Evolutionary conservation across 2,888 invertebrate genomes (phyloP), one percentile per base, ranked within the genome.

Genomic region (Herminia tarsipennalis): DNA sequence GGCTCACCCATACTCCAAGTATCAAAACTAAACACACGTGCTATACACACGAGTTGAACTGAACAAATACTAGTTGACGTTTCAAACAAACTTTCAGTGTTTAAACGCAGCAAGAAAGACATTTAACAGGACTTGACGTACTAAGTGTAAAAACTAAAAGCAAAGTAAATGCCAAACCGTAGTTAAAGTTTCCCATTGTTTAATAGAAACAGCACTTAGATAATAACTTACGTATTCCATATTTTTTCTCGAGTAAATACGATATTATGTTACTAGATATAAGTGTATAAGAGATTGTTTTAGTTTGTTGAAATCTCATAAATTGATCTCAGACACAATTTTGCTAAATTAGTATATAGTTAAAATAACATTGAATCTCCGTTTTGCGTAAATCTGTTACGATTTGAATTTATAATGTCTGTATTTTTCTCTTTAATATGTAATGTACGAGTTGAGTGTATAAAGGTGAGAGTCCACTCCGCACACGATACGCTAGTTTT

Each of bases 1-100:
- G 73, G 80, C 82, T 64, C 89, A 87, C 66, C 88, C 88, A 50
- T 90, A 90, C 78, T 80, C 83, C 66, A 88, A 88, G 81, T 89
- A 88, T 75, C 86, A 86, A 72, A 78, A 86, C 75, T 88, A 68
- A 84, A 60, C 66, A 57, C 47, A 64, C 66, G 70, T 57, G 48
- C 66, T 71, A 58, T 43, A 36, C 39, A 40, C 53, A 35, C 38
- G 50, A 36, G 33, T 39, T 39, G 37, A 50, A 58, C 44, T 53
- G 47, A 47, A 44, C 6, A 36, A 44, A 58, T 35, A 49, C 38
- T 37, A 39, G 41, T 55, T 44, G 53, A 37, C 28, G 54, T 54
- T 45, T 30, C 40, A 41, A 52, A 61, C 44, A 40, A 44, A 55
- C 48, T 44, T 43, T 45, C 39, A 64, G 56, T 56, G 64, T 56